Evolutionary conservation across 2,888 invertebrate species (phyloP), one percentile per base, ranked within the genome.

Genomic region (Microplitis manilae): DNA sequence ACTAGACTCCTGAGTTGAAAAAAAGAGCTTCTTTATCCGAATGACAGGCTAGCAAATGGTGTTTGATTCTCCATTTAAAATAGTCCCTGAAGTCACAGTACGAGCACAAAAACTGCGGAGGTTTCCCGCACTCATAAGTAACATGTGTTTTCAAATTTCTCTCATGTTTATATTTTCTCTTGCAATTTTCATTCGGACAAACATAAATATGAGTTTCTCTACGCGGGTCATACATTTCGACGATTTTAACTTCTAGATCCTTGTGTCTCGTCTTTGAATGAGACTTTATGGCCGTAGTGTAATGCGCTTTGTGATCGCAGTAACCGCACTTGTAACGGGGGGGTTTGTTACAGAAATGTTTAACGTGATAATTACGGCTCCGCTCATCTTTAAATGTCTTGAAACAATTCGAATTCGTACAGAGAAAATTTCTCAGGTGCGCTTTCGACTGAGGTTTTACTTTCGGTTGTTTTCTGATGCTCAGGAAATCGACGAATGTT

Each of bases 71-170:
- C 9, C 13, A 50, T 7, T 50, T 50, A 50, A 50, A 50, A 50
- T 13, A 50, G 4, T 13, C 50, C 2, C 9, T 50, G 50, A 13
- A 50, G 13, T 50, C 9, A 5, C 50, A 50, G 13, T 50, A 50
- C 1, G 9, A 13, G 50, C 50, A 50, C 50, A 13, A 4, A 50
- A 50, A 50, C 13, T 13, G 8, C 50, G 50, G 88, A 69, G 83
- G 50, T 50, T 50, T 50, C 13, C 13, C 13, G 13, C 50, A 50
- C 50, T 50, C 50, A 50, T 13, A 13, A 50, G 8, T 50, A 5
- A 50, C 13, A 50, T 50, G 50, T 13, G 50, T 50, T 13, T 13
- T 13, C 8, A 50, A 13, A 13, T 50, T 8, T 50, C 13, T 50
- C 50, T 50, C 13, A 13, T 50, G 13, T 13, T 50, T 50, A 13